A percentile compares a stretch with the other conserved stretches of the same genome.
Evolutionary conservation across 2,113 vertebrate species (phyloP).

Genomic region (Cyanoderma ruficeps): DNA sequence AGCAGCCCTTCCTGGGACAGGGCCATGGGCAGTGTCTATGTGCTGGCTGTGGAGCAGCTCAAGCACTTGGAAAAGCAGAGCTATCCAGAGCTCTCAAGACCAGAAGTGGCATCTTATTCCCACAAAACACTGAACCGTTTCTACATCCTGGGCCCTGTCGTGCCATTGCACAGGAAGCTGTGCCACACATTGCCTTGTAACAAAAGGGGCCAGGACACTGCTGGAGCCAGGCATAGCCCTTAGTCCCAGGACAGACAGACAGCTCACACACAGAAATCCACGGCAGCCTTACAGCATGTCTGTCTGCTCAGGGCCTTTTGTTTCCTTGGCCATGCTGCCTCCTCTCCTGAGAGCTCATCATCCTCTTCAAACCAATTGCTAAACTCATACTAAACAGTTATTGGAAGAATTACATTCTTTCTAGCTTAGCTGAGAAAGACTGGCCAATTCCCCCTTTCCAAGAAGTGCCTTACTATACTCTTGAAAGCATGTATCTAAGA

Average conservation of each 20-base stretch:
- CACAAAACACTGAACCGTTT: background rate
- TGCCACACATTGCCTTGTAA: accelerated
- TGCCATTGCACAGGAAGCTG: background rate
- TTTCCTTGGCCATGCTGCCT: background rate
- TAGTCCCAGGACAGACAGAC: background rate
- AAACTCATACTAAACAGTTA: background rate
- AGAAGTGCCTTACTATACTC: background rate
- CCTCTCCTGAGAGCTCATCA: background rate
- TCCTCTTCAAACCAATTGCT: background rate
- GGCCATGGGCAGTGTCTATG: background rate
- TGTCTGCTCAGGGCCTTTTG: background rate
- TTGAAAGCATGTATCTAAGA: background rate
- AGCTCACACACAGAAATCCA: background rate
- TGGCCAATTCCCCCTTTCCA: background rate
- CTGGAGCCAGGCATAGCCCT: background rate
- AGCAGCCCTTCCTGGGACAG: background rate
- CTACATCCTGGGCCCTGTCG: background rate
- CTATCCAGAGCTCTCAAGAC: background rate
- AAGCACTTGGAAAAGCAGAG: background rate
- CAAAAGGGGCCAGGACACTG: background rate
- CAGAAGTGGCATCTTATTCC: background rate
- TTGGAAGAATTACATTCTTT: background rate
- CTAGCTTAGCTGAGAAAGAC: background rate
- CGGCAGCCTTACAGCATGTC: background rate
- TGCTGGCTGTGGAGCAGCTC: background rate